Conservation (phyloP, 2,113 vertebrate species). For the Hypanus sabinus region DNA sequence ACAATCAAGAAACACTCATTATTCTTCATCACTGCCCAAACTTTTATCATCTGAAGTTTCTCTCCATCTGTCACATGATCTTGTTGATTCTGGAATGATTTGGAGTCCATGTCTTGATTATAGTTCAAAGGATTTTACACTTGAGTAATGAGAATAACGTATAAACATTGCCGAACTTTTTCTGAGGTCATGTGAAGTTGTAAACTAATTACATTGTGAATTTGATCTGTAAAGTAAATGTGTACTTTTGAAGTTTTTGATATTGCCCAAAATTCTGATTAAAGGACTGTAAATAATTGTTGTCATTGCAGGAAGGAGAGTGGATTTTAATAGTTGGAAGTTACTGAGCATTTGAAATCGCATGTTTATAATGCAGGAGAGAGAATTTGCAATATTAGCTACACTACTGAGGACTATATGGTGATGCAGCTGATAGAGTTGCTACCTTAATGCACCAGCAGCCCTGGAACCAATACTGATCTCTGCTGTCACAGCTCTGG, state of each 20-base stretch:
- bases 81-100: not conserved
- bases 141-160: not conserved
- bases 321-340: not conserved
- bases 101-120: not conserved
- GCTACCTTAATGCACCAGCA: too few species aligned
- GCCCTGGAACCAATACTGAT: too few species aligned
- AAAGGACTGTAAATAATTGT: not conserved
- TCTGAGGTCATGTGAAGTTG: not conserved
- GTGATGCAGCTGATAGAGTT: too few species aligned
- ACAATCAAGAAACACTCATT: not conserved
- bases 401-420: too few species aligned
- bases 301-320: not conserved
- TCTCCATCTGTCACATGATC: not conserved
- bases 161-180: not conserved
- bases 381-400: too few species aligned
- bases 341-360: not conserved
- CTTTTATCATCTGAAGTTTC: not conserved
- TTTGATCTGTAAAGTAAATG: not conserved
- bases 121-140: not conserved
- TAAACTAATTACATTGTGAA: not conserved
- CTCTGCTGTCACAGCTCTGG: too few species aligned
- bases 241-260: not conserved
- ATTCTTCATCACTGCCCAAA: not conserved
- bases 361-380: not conserved
- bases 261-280: not conserved